A percentile compares a stretch with the other conserved stretches of the same genome.
These are phyloP conservation scores for Mongoloraphidia duomilia DNA, from an alignment of 2,888 invertebrate genomes.

Conservation along the genomic window DNA sequence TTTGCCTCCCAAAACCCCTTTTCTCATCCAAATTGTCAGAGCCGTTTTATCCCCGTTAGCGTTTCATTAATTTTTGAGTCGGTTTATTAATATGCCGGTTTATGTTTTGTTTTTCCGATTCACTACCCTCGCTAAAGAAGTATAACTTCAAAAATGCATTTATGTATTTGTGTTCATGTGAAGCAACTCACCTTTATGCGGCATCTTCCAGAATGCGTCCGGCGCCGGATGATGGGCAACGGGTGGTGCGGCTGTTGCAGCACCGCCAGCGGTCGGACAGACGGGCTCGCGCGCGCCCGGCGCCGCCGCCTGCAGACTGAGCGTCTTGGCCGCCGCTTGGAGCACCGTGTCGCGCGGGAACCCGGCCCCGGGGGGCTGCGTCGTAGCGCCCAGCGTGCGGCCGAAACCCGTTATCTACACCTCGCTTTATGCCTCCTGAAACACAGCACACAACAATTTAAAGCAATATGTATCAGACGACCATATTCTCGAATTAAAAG, in stretches of 20 bases:
- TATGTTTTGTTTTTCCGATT: neutral
- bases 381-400: slow-evolving; percentile 5
- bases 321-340: slow-evolving; percentile 26
- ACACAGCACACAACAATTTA: neutral
- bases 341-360: slow-evolving; percentile 22
- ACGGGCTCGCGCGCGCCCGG: slow-evolving; percentile 31
- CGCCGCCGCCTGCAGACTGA: slow-evolving; percentile 31
- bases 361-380: slow-evolving; percentile 33
- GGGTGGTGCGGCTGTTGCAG: slow-evolving; percentile 40
- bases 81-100: neutral
- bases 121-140: too few species aligned
- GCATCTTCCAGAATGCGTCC: slow-evolving; percentile 75
- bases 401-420: neutral
- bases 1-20: too few species aligned
- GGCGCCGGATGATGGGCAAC: slow-evolving; percentile 53
- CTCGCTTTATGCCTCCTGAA: neutral
- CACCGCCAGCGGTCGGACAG: slow-evolving; percentile 30
- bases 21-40: too few species aligned
- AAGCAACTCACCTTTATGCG: slow-evolving; percentile 58
- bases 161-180: too few species aligned
- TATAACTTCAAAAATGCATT: slow-evolving; percentile 1
- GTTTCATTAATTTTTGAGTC: too few species aligned
- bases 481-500: too few species aligned
- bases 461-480: too few species aligned
- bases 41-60: too few species aligned